Evolutionary conservation across 2,113 vertebrate genomes (phyloP).

Genomic region (Melanerpes formicivorus): DNA sequence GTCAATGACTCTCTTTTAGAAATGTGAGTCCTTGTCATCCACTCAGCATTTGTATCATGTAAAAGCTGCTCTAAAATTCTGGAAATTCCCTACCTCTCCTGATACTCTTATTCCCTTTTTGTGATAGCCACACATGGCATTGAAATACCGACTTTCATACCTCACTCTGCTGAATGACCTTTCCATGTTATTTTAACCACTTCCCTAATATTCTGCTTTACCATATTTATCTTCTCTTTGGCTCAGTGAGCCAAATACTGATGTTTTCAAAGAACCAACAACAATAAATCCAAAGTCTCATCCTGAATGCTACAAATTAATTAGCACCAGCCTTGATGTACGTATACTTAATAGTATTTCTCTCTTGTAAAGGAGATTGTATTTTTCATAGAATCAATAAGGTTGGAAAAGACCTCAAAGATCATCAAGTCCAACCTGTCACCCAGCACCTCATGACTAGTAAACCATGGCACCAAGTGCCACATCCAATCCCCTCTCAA

Average conservation of each 20-base stretch:
- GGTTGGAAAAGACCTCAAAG: too few species aligned
- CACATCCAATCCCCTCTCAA: too few species aligned
- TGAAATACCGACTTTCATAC: not conserved
- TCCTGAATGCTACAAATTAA: not conserved
- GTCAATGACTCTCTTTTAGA: not conserved
- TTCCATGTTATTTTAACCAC: not conserved
- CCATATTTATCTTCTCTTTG: not conserved
- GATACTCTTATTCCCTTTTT: not conserved
- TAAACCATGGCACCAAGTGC: too few species aligned
- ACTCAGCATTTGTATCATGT: not conserved
- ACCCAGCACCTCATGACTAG: too few species aligned
- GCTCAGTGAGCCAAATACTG: not conserved
- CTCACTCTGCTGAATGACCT: not conserved
- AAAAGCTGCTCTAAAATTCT: not conserved
- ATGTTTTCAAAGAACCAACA: not conserved
- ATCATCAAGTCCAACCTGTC: too few species aligned
- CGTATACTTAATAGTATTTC: not conserved
- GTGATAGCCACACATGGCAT: not conserved
- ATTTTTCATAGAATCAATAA: not conserved
- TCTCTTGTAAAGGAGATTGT: not conserved
- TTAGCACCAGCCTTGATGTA: not conserved
- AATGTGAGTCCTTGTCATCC: not conserved
- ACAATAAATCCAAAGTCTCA: not conserved
- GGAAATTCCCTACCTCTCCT: not conserved
- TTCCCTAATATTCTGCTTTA: not conserved